Conservation (phyloP, 2,113 vertebrate species). For the Tretioscincus oriximinensis region DNA sequence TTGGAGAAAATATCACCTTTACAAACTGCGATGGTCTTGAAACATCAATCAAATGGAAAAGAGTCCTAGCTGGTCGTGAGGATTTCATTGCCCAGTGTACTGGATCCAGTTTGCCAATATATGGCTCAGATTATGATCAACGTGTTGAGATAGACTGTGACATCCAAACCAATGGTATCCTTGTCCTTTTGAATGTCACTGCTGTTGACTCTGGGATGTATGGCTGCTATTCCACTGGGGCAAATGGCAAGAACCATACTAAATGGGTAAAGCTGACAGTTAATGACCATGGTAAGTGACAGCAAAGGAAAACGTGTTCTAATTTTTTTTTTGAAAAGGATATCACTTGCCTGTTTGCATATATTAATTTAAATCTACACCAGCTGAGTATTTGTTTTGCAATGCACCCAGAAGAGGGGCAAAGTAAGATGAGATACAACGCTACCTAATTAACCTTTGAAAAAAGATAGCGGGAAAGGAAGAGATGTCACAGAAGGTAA, state of each 20-base stretch:
- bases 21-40: slow-evolving; percentile 56
- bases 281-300: slow-evolving; percentile 62
- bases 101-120: slow-evolving; percentile 38
- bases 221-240: slow-evolving; percentile 60
- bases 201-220: slow-evolving; percentile 72
- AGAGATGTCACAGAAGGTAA: not conserved
- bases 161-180: slow-evolving; percentile 36
- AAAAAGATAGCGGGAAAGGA: not conserved
- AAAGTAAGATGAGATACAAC: not conserved
- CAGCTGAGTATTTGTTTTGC: not conserved
- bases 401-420: not conserved
- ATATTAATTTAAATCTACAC: not conserved
- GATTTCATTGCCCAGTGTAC: slow-evolving; percentile 69
- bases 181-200: slow-evolving; percentile 57
- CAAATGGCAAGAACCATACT: slow-evolving; percentile 58
- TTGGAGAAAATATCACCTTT: slow-evolving; percentile 69
- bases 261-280: slow-evolving; percentile 27
- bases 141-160: slow-evolving; percentile 58
- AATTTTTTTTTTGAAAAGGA: not conserved
- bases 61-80: slow-evolving; percentile 55
- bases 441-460: no score
- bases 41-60: slow-evolving; percentile 67
- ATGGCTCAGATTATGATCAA: slow-evolving; percentile 67
- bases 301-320: not conserved
- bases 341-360: not conserved